Evolutionary conservation across 2,797 vertebrate genomes (phyloP), one percentile per base, ranked within the genome.

Genomic region (Chiroxiphia lanceolata): DNA sequence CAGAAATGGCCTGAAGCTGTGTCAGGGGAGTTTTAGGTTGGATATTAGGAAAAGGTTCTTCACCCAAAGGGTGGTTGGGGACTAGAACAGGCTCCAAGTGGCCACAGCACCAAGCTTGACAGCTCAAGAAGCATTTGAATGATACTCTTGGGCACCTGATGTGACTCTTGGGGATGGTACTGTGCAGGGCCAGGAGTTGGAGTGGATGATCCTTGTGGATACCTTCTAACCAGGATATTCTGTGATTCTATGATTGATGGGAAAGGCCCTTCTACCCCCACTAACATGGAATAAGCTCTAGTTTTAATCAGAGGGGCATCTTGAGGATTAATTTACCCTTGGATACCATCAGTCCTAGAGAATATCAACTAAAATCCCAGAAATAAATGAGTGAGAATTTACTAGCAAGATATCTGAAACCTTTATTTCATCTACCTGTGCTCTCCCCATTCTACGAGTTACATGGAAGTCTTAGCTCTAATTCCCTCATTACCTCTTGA

Each of bases 401-500:
- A 15, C 34, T 20, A 42, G 40, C 4, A 76, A 75, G 68, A 54
- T 20, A 51, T 10, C 38, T 61, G 21, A 15, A 64, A 13, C 27
- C 10, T 86, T 78, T 72, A 61, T 61, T 85, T 78, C n/a, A 61
- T 69, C 38, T 69, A 72, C 44, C 47, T 68, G 42, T 47, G 6
- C 5, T 76, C 54, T 85, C 3, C 1, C 11, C 51, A n/a, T 48
- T 36, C 10, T 54, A n/a, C 57, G 53, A 92, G 9, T 78, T 85
- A 25, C 29, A 48, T 57, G 42, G 65, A 79, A 93, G 56, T 69
- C 48, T 88, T 87, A 69, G 34, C 31, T 79, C 61, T 83, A 72
- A 67, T 40, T 65, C 82, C 67, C 59, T 94, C 82, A 92, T 94
- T 95, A 89, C 63, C 72, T 22, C 23, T 94, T 63, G 54, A 94